Percentiles rank a stretch among this genome's conserved stretches.
These are phyloP conservation scores for Globicephala melas DNA, from an alignment of 2,113 vertebrate genomes.

Conservation along the genomic window DNA sequence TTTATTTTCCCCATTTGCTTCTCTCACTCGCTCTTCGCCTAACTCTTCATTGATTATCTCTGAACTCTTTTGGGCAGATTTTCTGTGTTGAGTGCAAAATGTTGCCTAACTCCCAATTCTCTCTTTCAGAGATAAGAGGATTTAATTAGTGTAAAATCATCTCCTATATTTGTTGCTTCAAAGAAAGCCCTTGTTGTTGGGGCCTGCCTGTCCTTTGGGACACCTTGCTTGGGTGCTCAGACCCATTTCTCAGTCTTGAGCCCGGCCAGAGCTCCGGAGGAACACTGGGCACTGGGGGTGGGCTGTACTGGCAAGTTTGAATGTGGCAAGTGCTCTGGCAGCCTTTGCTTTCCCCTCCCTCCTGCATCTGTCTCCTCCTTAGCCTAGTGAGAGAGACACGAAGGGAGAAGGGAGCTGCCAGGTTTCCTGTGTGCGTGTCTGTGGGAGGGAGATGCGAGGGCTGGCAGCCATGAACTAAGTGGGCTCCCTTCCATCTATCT, in stretches of 20 bases:
- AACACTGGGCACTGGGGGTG: not conserved
- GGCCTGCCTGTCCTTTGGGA: not conserved
- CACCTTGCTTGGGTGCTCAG: not conserved
- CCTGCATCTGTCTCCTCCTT: conserved; percentile 63
- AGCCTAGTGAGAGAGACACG: conserved; percentile 67
- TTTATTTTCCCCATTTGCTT: not conserved
- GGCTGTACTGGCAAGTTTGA: not conserved
- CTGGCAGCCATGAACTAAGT: conserved; percentile 68
- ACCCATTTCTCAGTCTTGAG: not conserved
- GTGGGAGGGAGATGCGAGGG: conserved; percentile 70
- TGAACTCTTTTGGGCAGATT: conserved; percentile 31
- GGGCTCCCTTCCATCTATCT: conserved; percentile 69
- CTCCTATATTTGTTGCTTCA: not conserved
- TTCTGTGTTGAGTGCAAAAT: conserved; percentile 23
- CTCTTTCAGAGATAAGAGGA: conserved; percentile 9
- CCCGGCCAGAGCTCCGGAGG: not conserved
- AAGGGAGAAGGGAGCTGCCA: conserved; percentile 67
- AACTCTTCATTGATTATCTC: not conserved
- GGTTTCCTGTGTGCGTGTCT: conserved; percentile 56
- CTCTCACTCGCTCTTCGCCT: not conserved
- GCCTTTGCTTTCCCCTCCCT: not conserved
- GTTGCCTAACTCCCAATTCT: not conserved
- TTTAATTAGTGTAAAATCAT: not conserved
- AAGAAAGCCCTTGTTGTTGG: not conserved
- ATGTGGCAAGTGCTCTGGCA: conserved; percentile 44